These are phyloP conservation scores for Ianthella basta DNA, from an alignment of 37 sponge, comb jelly and placozoan genomes.

Conservation along the genomic window DNA sequence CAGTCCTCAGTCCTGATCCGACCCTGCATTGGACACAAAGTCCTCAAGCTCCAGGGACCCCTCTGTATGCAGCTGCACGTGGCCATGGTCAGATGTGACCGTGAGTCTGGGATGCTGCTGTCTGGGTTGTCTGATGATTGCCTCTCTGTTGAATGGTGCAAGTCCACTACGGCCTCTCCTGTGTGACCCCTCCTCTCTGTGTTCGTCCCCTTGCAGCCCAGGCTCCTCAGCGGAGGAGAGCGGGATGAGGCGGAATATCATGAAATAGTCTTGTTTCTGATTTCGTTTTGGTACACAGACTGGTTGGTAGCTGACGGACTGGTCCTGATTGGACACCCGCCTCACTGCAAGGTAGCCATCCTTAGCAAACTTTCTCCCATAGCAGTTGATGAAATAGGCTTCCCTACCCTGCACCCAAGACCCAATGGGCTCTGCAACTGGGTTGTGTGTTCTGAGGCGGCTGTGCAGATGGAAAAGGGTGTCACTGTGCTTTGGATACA, in stretches of 20 bases:
- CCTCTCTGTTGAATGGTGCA: too few relatives aligned
- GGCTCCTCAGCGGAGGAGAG: too few relatives aligned
- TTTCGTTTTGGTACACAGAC: conserved; percentile 5
- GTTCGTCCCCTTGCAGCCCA: too few relatives aligned
- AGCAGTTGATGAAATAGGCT: conserved; percentile 42
- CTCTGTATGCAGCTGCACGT: too few relatives aligned
- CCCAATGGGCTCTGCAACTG: neutral
- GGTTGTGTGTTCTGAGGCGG: neutral
- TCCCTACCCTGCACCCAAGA: conserved; percentile 34
- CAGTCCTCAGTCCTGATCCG: too few relatives aligned
- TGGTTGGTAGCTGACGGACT: neutral
- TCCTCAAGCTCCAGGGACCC: too few relatives aligned
- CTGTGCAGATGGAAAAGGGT: conserved; percentile 17
- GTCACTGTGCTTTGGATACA: neutral
- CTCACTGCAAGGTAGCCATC: conserved; percentile 49
- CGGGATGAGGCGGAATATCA: neutral
- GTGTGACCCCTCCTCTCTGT: too few relatives aligned
- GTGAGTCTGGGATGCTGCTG: too few relatives aligned
- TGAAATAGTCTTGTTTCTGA: neutral
- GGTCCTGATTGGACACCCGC: neutral
- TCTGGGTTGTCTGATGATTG: too few relatives aligned
- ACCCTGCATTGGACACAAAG: too few relatives aligned
- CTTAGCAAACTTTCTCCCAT: conserved; percentile 9
- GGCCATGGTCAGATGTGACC: too few relatives aligned
- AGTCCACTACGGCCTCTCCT: too few relatives aligned